Evolutionary conservation across 1,140 invertebrate species (phyloP), one percentile per base, ranked within the genome.

Genomic region (Drosophila asahinai): DNA sequence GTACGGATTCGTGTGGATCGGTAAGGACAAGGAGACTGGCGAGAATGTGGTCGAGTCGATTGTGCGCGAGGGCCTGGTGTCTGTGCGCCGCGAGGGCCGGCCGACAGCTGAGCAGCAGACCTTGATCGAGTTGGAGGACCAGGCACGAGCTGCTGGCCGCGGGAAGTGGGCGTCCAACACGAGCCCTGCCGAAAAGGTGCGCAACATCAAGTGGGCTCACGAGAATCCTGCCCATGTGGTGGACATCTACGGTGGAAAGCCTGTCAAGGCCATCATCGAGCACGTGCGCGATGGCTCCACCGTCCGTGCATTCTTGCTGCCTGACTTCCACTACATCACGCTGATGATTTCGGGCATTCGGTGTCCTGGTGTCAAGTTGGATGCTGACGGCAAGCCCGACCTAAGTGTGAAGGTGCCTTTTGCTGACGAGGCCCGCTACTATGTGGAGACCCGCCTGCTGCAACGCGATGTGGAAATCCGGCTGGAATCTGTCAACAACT

Each of bases 251-350:
- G 95, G 95, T 36, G 95, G 95, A 40, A 97, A 98, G 87, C 97
- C 96, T 0, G 94, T 98, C 12, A 94, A 96, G 93, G 98, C 98
- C 55, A 95, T 99, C 30, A 97, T 99, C 89, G 98, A 99, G 93
- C 97, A 98, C 94, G 98, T 99, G 2, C 95, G 98, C 68, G 98
- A 99, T 94, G 99, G 99, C 3, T 99, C 98, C 19, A 99, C 98
- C 1, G 95, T 99, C 2, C 95, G 98, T 70, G 96, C 97, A 1
- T 97, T 99, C 79, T 93, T 99, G 2, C 91, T 99, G 36, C 98
- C 98, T 5, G 96, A 96, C 67, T 93, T 91, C 52, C 94, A 94
- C 22, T 98, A 96, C 93, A 96, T 99, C 42, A 99, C 98, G 2
- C 91, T 99, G 17, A 98, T 98, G 96, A 95, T 99, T 57, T 97